A percentile compares a stretch with the other conserved stretches of the same genome.
phyloP scores from a whole-genome alignment of 2,797 vertebrate genomes.

The Erpetoichthys calabaricus region DNA sequence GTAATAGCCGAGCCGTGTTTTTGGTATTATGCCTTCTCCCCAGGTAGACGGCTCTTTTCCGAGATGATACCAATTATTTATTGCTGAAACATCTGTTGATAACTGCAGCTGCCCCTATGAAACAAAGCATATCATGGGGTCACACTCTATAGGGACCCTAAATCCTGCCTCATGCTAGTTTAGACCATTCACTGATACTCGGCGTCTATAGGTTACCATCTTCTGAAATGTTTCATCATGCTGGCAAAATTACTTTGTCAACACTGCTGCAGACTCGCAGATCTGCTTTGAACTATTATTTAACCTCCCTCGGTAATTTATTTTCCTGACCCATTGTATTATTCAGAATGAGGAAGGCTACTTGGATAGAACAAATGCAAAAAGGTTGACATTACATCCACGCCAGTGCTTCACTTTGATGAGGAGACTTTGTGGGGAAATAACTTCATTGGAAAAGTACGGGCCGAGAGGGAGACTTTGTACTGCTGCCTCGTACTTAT shows the following conservation, averaged over 20 bases:
- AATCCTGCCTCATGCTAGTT: conserved; percentile 46
- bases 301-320: conserved; percentile 53
- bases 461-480: too few relatives aligned
- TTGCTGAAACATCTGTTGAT: conserved; percentile 67
- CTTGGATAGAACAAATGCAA: neutral
- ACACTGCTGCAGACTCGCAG: conserved; percentile 34
- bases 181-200: conserved; percentile 38
- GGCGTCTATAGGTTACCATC: conserved; percentile 39
- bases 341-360: conserved; percentile 5
- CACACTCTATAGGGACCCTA: conserved; percentile 38
- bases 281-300: conserved; percentile 59
- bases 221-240: conserved; percentile 35
- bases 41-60: conserved; percentile 50
- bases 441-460: neutral
- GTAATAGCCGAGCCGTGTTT: conserved; percentile 42
- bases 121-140: conserved; percentile 52
- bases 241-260: conserved; percentile 46
- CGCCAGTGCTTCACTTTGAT: conserved; percentile 1
- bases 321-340: conserved; percentile 49
- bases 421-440: neutral
- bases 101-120: conserved; percentile 55
- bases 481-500: too few relatives aligned
- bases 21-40: conserved; percentile 49
- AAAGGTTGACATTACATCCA: neutral
- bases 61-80: conserved; percentile 64